Evolutionary conservation across 1,140 invertebrate genomes (phyloP).

Genomic region (Rhopalosiphum maidis): DNA sequence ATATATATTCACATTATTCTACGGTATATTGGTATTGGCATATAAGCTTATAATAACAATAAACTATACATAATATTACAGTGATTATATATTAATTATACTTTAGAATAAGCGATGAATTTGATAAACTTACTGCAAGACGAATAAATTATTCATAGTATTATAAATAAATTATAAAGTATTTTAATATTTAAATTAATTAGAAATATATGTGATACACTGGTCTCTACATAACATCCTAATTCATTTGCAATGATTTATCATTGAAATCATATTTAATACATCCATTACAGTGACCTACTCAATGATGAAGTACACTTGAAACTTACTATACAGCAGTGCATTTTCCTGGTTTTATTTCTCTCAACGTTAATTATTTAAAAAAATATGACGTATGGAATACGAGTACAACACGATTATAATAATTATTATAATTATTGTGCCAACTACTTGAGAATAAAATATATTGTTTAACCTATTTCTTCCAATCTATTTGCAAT

Average conservation of each 20-base stretch:
- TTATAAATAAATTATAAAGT: neutral
- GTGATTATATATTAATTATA: neutral
- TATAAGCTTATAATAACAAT: neutral
- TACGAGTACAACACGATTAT: neutral
- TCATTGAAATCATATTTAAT: neutral
- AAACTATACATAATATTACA: neutral
- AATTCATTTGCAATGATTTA: neutral
- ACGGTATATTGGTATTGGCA: neutral
- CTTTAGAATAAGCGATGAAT: neutral
- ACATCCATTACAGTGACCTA: neutral
- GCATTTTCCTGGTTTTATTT: neutral
- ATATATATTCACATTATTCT: neutral
- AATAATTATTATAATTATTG: slow-evolving; percentile 11
- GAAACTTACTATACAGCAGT: neutral
- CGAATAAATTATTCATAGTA: neutral
- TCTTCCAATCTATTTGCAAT: neutral
- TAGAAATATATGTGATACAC: neutral
- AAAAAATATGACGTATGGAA: neutral
- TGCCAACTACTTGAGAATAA: neutral
- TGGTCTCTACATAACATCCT: neutral
- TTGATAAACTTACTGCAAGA: neutral
- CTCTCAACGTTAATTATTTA: neutral
- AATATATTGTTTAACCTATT: slow-evolving; percentile 9
- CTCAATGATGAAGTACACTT: neutral
- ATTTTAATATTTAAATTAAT: neutral